These are phyloP conservation scores for Caenorhabditis panamensis DNA, from an alignment of 2,888 invertebrate species.

Conservation along the genomic window DNA sequence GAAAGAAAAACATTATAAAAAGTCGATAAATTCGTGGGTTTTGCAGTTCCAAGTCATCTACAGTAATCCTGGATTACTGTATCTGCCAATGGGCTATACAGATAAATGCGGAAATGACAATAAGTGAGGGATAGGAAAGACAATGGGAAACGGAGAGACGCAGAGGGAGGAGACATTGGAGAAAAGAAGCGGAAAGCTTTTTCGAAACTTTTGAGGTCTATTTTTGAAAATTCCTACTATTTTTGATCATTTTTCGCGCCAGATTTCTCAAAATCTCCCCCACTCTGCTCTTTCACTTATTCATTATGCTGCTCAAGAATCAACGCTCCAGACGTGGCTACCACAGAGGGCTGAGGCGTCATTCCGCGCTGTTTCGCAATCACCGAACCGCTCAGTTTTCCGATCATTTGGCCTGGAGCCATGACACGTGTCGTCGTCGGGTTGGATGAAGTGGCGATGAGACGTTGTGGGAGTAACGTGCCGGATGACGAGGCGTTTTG, in stretches of 20 bases:
- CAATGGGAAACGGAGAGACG: background rate
- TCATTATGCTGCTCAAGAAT: conserved; percentile 35
- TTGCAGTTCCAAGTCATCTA: background rate
- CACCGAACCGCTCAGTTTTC: conserved; percentile 1
- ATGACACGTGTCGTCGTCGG: conserved; percentile 22
- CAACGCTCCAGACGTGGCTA: conserved; percentile 22
- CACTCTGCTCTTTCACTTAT: background rate
- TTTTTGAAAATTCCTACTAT: background rate
- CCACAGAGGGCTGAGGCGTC: conserved; percentile 22
- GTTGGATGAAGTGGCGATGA: too few species aligned
- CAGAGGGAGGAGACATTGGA: background rate
- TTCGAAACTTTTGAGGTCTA: too few species aligned
- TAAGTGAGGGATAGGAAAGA: background rate
- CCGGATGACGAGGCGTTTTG: conserved; percentile 6
- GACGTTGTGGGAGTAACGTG: background rate
- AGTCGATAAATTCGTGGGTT: too few species aligned
- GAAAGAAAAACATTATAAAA: too few species aligned
- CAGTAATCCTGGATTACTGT: background rate
- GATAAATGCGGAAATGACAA: background rate
- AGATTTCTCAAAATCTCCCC: background rate
- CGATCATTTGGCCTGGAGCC: conserved; percentile 23
- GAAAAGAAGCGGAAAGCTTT: background rate
- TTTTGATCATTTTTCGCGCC: background rate
- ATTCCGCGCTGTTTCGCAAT: conserved; percentile 13
- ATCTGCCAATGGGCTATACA: background rate